Base-by-base conservation (phyloP, 2,888 invertebrate genomes). In the Caenorhabditis plicata region DNA sequence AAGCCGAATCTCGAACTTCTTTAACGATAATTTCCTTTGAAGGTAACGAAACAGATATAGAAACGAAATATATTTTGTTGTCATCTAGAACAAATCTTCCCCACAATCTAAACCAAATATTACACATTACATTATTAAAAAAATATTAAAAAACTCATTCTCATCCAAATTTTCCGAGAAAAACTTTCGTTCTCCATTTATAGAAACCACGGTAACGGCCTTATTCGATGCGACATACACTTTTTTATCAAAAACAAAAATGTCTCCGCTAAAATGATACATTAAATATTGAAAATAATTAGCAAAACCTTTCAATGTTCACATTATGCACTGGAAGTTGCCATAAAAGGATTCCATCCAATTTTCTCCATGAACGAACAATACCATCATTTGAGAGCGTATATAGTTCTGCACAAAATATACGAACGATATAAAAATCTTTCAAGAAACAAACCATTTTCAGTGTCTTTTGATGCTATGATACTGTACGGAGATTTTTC, bases 361-460 rank as follows among this genome's bases (percentile, higher is more conserved):
- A 19, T 22, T 60, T 64, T 20, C 52, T 48, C 71, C 71, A 73
- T 0, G 56, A 55, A 9, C 73, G 56, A 0, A 70, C 35, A 1
- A 46, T 35, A 3, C 71, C 71, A 20, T 49, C 60, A n/a, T 66
- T 53, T 1, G 70, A 44, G 2, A 67, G 31, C 5, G 69, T 46
- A 40, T 63, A 64, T 19, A 73, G 46, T 17, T 62, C 65, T 67
- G 40, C 17, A 54, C 40, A 25, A 36, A 39, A 39, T 20, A 22
- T n/a, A n/a, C n/a, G n/a, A n/a, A n/a, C 5, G 3, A 13, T 7
- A 19, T 43, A 17, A 43, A 40, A 1, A 25, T 40, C 25, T 20
- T 9, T 7, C 8, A 4, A 31, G 27, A 17, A 41, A 27, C 35
- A 43, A 31, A 31, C 57, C 35, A 38, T 61, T 50, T 40, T 40